Evolutionary conservation across 2,797 vertebrate genomes (phyloP), one percentile per base, ranked within the genome.

Genomic region (Gobionotothen gibberifrons): DNA sequence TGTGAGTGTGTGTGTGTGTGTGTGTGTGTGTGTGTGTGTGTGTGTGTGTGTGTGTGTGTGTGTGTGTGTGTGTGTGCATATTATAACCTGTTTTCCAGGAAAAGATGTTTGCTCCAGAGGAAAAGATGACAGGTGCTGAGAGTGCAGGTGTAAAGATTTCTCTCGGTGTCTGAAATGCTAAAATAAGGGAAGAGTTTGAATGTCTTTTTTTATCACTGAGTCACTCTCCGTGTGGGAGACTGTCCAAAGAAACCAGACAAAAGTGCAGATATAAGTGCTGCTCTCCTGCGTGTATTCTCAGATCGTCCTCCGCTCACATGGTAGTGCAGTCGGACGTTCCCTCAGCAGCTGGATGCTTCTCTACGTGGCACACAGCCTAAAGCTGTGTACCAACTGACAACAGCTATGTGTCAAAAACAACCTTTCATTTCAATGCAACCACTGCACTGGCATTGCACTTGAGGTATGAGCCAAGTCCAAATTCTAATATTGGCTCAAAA

Each of bases 61-160:
- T 51, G 42, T 69, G 17, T n/a, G 47, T 51, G 60, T 61, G 56
- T 39, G 46, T 64, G 54, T 60, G 51, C 19, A 14, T 22, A 22
- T 63, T 75, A 14, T 17, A 26, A 42, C 32, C 49, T 60, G 29
- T 72, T 53, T 46, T 74, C 46, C 67, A 71, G 61, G 60, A 76
- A 69, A 47, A n/a, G 22, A 40, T 48, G 9, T 0, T 36, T 36
- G 69, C 67, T 66, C n/a, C 1, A 17, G 48, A 66, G 63, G 70
- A 69, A 74, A 67, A 70, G 46, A 76, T 82, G 72, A 82, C 72
- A 84, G 76, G 65, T 86, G 74, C 72, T 86, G 52, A 67, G 49
- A 72, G 51, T 48, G 64, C 5, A 2, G 55, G 62, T 69, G 59
- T 73, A 52, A 73, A 65, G 52, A 55, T 4, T 54, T 69, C 40